Percentiles rank a stretch among this genome's conserved stretches.
Evolutionary conservation across 2,888 invertebrate genomes (phyloP).

Genomic region (Harmothoe impar): DNA sequence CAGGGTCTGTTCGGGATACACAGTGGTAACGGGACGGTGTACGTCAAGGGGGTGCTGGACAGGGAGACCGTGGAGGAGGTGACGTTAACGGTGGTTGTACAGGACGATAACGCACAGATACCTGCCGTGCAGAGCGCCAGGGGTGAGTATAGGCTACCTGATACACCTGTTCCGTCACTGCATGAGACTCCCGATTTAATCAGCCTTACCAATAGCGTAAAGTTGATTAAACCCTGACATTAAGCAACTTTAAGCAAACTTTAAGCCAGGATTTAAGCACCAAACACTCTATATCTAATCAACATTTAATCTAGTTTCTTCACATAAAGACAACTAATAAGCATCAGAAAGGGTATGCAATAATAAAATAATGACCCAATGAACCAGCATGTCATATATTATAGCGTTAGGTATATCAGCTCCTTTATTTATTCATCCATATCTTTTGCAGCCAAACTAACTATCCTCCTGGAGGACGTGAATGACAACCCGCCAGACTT

Average conservation of each 20-base stretch:
- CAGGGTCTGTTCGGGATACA: slow-evolving; percentile 89
- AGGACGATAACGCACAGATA: slow-evolving; percentile 76
- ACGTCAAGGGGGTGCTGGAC: slow-evolving; percentile 86
- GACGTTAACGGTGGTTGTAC: slow-evolving; percentile 75
- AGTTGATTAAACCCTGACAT: no score
- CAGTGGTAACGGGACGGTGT: slow-evolving; percentile 87
- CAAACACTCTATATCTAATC: no score
- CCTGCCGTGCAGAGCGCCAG: slow-evolving; percentile 74
- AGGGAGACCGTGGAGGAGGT: slow-evolving; percentile 79
- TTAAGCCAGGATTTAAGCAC: no score
- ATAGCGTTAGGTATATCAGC: no score
- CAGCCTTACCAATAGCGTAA: no score
- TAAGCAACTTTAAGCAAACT: no score
- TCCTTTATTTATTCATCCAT: neutral
- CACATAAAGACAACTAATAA: no score
- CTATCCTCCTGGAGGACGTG: slow-evolving; percentile 66
- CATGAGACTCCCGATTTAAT: no score
- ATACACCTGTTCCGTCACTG: neutral
- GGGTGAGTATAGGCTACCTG: slow-evolving; percentile 59
- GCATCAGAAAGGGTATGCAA: no score
- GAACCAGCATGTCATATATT: no score
- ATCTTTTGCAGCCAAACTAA: slow-evolving; percentile 63
- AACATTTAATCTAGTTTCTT: no score
- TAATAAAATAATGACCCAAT: no score
- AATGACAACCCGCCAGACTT: slow-evolving; percentile 70